Evolutionary conservation across 2,888 invertebrate genomes (phyloP).

Genomic region (Timema cristinae): DNA sequence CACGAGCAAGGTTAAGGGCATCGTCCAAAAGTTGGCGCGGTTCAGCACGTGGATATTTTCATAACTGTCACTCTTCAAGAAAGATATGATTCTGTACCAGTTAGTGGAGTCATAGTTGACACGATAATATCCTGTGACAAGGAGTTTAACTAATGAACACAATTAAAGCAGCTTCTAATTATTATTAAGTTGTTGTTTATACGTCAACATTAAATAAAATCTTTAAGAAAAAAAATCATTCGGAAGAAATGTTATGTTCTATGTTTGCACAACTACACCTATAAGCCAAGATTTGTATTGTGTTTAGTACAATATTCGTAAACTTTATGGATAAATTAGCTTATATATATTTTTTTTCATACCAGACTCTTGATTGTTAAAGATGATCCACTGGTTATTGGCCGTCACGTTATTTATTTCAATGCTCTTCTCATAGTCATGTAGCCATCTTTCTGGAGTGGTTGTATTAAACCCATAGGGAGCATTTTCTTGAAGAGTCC

Average conservation of each 20-base stretch:
- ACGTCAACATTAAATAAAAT: no score
- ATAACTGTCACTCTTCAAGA: constrained; percentile 41
- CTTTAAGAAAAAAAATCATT: no score
- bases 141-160: no score
- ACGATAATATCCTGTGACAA: constrained; percentile 47
- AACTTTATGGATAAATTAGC: no score
- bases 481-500: constrained; percentile 15
- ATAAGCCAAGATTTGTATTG: no score
- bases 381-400: constrained; percentile 56
- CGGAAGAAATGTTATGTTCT: no score
- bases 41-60: constrained; percentile 54
- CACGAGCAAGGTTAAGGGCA: constrained; percentile 61
- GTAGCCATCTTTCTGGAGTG: constrained; percentile 16
- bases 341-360: constrained; percentile 34
- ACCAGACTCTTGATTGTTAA: constrained; percentile 71
- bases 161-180: no score
- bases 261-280: no score
- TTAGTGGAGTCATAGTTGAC: constrained; percentile 59
- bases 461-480: constrained; percentile 11
- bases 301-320: no score
- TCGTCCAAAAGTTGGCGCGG: constrained; percentile 72
- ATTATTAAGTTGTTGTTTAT: no score
- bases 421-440: constrained; percentile 9
- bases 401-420: neutral
- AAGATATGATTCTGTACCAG: constrained; percentile 52